Conservation (phyloP, 2,113 vertebrate species). For the Rhinolophus sinicus region DNA sequence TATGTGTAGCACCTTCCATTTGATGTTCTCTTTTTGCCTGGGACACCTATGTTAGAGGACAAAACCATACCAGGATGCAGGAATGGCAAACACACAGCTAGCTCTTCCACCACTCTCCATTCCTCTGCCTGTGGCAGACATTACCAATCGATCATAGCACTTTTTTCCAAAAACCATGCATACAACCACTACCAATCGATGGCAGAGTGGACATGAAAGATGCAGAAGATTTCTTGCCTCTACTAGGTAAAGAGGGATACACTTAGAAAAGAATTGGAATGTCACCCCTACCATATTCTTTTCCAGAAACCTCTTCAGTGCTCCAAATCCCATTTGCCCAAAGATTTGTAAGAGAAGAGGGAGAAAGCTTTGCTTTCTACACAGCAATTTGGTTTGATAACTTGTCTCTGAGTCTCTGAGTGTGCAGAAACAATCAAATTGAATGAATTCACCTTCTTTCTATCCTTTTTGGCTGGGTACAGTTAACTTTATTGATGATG, state of each 20-base stretch:
- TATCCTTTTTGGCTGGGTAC: too few relatives aligned
- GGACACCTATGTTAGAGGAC: neutral
- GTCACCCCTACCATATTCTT: neutral
- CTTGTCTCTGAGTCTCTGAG: neutral
- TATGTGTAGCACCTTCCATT: neutral
- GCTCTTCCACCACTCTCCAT: too few relatives aligned
- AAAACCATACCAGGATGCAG: neutral
- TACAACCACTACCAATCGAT: neutral
- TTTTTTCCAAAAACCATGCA: neutral
- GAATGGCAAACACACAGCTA: neutral
- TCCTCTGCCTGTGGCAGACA: neutral
- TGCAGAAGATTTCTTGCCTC: neutral
- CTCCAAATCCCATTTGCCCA: neutral
- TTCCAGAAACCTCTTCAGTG: neutral
- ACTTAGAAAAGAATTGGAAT: neutral
- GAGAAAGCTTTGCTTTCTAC: neutral
- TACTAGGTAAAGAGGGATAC: neutral
- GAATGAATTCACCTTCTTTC: neutral
- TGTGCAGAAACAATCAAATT: neutral
- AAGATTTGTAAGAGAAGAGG: neutral
- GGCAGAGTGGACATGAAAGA: neutral
- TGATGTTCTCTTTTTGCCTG: neutral
- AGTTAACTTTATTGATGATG: too few relatives aligned
- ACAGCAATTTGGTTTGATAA: slow-evolving; percentile 1
- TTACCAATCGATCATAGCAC: neutral